Percentiles rank a stretch among this genome's conserved stretches.
phyloP scores from a whole-genome alignment of 2,888 invertebrate species.

The Molorchus minor region DNA sequence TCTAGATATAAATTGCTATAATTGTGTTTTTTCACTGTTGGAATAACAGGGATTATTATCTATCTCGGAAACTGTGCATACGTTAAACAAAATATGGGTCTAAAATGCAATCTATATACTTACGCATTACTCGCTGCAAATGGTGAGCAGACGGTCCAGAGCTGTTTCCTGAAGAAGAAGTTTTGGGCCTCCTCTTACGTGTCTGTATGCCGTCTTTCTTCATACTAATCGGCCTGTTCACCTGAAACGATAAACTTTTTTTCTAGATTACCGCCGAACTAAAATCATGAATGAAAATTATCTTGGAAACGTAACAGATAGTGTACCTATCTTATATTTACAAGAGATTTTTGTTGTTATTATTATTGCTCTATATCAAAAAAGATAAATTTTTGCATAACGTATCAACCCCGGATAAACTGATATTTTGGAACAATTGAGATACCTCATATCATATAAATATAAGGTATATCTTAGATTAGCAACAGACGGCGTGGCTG shows the following conservation, averaged over 20 bases:
- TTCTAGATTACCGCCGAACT: constrained; percentile 31
- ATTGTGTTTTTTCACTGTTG: too few relatives aligned
- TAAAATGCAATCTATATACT: constrained; percentile 26
- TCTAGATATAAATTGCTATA: too few relatives aligned
- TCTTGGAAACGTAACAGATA: constrained; percentile 52
- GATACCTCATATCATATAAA: constrained; percentile 48
- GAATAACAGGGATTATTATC: too few relatives aligned
- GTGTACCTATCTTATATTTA: constrained; percentile 57
- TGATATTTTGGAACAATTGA: constrained; percentile 50
- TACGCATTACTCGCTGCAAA: constrained; percentile 37
- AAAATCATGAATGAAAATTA: constrained; percentile 47
- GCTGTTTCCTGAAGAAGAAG: constrained; percentile 39
- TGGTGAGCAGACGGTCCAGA: constrained; percentile 32
- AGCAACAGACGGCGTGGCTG: constrained; percentile 55
- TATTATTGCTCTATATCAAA: constrained; percentile 46
- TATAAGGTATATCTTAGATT: constrained; percentile 60
- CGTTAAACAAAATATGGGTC: too few relatives aligned
- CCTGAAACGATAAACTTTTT: constrained; percentile 67
- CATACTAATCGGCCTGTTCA: constrained; percentile 95
- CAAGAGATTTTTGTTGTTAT: constrained; percentile 53
- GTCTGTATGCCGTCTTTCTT: constrained; percentile 99
- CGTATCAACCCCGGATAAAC: constrained; percentile 52
- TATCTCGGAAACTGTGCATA: too few relatives aligned
- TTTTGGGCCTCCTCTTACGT: constrained; percentile 90
- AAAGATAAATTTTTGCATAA: constrained; percentile 46